Conservation (phyloP, 2,113 vertebrate genomes). For the Hemiprocne comata region DNA sequence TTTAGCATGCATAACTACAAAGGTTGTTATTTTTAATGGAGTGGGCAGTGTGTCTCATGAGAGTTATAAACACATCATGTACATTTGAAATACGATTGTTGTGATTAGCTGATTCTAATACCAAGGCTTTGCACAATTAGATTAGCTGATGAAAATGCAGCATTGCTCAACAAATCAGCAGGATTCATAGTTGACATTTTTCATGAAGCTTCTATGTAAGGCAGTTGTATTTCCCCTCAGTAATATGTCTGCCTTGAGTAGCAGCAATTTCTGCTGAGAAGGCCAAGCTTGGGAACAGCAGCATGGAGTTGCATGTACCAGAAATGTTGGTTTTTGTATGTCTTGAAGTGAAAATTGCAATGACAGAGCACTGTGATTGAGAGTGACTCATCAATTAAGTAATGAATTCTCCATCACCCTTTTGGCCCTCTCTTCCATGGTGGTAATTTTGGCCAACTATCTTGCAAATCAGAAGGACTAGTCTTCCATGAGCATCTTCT, state of each 20-base stretch:
- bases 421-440: neutral
- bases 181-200: slow-evolving; percentile 5
- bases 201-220: neutral
- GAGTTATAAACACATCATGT: neutral
- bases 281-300: neutral
- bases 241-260: neutral
- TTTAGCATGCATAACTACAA: slow-evolving; percentile 37
- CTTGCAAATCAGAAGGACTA: neutral
- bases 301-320: neutral
- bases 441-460: neutral
- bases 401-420: neutral
- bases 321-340: neutral
- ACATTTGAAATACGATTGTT: neutral
- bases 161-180: slow-evolving; percentile 28
- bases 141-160: slow-evolving; percentile 42
- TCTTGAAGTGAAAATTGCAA: neutral
- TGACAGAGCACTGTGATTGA: neutral
- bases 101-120: slow-evolving; percentile 4
- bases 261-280: neutral
- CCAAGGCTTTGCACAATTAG: slow-evolving; percentile 16
- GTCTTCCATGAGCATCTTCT: neutral
- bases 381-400: neutral
- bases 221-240: neutral
- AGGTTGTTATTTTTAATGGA: slow-evolving; percentile 53
- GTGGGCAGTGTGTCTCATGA: neutral